Percentiles rank a stretch among this genome's conserved stretches.
These are phyloP conservation scores for Sycophaga agraensis DNA, from an alignment of 1,140 invertebrate genomes.

Conservation along the genomic window DNA sequence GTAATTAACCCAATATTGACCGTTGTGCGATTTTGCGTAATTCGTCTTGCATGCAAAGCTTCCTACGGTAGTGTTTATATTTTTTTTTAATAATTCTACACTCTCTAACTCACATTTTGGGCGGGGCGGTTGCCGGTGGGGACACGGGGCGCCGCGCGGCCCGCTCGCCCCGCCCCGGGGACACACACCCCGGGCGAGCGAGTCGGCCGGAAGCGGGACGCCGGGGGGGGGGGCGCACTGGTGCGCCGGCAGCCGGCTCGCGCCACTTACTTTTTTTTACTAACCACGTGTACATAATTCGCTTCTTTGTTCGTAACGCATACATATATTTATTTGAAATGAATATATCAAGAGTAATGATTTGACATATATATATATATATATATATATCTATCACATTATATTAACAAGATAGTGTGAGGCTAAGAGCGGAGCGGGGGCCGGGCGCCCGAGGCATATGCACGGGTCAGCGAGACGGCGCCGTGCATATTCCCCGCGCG, in stretches of 20 bases:
- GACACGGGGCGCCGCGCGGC: no score
- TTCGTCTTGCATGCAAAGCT: conserved; percentile 57
- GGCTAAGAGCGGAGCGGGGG: no score
- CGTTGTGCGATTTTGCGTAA: conserved; percentile 56
- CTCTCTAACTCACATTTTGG: conserved; percentile 41
- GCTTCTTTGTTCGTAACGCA: conserved; percentile 59
- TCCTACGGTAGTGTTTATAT: conserved; percentile 58
- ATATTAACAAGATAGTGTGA: no score
- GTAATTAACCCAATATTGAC: conserved; percentile 52
- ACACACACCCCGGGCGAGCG: no score
- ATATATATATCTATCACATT: neutral
- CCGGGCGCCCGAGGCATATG: conserved; percentile 22
- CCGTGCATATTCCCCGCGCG: conserved; percentile 19
- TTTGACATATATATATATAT: conserved; percentile 27
- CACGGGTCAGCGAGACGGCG: conserved; percentile 22
- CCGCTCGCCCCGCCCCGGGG: no score
- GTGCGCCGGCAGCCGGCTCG: conserved; percentile 6
- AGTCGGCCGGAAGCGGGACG: no score
- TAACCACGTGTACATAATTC: conserved; percentile 58
- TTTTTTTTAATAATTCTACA: conserved; percentile 41
- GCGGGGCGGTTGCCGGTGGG: conserved; percentile 9
- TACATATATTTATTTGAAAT: conserved; percentile 53
- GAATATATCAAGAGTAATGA: conserved; percentile 37
- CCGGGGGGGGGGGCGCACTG: no score
- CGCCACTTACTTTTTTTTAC: conserved; percentile 52